phyloP scores from a whole-genome alignment of 2,888 invertebrate species.

The Gastrophysa polygoni region DNA sequence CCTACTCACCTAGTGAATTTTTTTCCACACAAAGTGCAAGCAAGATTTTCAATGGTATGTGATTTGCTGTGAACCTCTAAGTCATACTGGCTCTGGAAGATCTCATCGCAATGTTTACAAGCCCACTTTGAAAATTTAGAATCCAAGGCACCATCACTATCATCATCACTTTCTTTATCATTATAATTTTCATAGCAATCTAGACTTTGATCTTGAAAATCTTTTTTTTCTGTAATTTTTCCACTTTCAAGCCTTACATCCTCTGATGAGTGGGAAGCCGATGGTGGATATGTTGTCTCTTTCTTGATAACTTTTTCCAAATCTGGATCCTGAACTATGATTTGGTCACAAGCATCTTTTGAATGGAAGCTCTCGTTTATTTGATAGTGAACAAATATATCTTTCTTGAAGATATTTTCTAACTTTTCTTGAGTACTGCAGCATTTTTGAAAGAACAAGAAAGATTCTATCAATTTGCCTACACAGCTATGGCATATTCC shows the following conservation, averaged over 20 bases:
- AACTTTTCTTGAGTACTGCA: conserved; percentile 39
- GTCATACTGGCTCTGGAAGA: conserved; percentile 39
- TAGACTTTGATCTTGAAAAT: too few relatives aligned
- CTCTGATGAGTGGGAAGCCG: neutral
- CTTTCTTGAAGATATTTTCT: conserved; percentile 26
- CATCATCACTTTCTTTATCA: neutral
- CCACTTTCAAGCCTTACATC: neutral
- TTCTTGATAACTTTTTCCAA: neutral
- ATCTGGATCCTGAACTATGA: neutral
- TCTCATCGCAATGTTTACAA: conserved; percentile 39
- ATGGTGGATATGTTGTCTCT: neutral
- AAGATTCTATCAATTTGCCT: conserved; percentile 40
- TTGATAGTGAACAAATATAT: neutral
- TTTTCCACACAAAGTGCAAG: conserved; percentile 41
- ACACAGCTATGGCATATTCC: conserved; percentile 45
- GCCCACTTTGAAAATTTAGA: conserved; percentile 18
- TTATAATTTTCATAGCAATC: neutral
- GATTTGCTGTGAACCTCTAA: conserved; percentile 43
- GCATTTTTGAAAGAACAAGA: conserved; percentile 45
- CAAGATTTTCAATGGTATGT: conserved; percentile 37
- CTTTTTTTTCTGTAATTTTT: neutral
- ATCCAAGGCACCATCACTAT: conserved; percentile 18
- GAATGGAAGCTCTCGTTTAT: neutral
- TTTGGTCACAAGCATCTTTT: neutral
- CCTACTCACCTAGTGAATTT: conserved; percentile 37